Evolutionary conservation across 2,888 invertebrate genomes (phyloP), one percentile per base, ranked within the genome.

Genomic region (Philonicus albiceps): DNA sequence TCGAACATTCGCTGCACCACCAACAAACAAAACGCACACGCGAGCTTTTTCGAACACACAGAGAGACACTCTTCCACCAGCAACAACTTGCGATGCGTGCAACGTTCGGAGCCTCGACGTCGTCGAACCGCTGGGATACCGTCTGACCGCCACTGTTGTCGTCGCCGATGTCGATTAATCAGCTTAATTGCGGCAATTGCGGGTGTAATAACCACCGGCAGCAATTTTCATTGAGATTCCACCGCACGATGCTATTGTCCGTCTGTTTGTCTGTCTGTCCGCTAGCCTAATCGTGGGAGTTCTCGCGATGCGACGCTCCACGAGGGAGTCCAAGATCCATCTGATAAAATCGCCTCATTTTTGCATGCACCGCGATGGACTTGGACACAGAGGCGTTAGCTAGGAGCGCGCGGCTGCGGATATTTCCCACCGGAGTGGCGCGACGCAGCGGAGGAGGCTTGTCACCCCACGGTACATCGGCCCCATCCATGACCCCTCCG

Each of bases 281-380:
- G 40, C 1, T n/a, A 6, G 49, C 19, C 22, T 8, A 22, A 19
- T 27, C 40, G 76, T 76, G 78, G 49, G 78, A 78, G 78, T 76
- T 27, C 43, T 16, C 16, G n/a, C 30, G 27, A 1, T n/a, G 30
- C 78, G 49, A 78, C 22, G 30, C 49, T 78, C 30, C 49, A 27
- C 49, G 27, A 22, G 11, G 49, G 49, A 43, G 16, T 40, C 49
- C 49, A 31, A 78, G 49, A 43, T 27, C 43, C 78, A 27, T 78
- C 78, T 78, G 78, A 78, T 37, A 78, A 78, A 78, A 22, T 16
- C 49, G 16, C 30, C 30, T 43, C 76, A 27, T 76, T 76, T 76
- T 43, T 78, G 78, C 53, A 78, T 78, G 30, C 76, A 37, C 49
- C 78, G 27, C 49, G 78, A 78, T 19, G 49, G 22, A 19, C 76